A percentile compares a stretch with the other conserved stretches of the same genome.
These are phyloP conservation scores for Setipinna tenuifilis DNA, from an alignment of 2,797 vertebrate genomes.

Conservation along the genomic window DNA sequence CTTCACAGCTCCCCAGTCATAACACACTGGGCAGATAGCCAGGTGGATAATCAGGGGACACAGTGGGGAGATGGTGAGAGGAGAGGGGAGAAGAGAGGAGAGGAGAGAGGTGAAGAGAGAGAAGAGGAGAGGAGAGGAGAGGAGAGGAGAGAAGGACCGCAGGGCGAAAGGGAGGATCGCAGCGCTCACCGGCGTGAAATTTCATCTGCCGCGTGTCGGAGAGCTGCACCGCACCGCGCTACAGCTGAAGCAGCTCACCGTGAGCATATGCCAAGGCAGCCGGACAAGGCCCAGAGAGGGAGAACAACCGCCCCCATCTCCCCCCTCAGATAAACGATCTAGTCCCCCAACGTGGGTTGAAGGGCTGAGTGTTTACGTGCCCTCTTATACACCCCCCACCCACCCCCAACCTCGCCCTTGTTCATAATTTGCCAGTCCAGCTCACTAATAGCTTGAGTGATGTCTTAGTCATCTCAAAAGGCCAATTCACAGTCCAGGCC, in stretches of 20 bases:
- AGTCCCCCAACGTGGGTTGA: background rate
- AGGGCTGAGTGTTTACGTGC: background rate
- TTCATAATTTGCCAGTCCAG: background rate
- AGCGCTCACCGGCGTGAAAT: background rate
- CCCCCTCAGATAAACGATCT: constrained; percentile 18
- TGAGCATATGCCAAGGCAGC: constrained; percentile 44
- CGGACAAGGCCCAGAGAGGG: constrained; percentile 54
- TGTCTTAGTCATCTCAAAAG: background rate
- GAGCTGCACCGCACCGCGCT: too few species aligned
- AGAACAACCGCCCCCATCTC: constrained; percentile 73
- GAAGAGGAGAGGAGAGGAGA: background rate
- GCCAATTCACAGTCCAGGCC: too few species aligned
- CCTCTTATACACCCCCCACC: constrained; percentile 18
- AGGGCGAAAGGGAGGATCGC: constrained; percentile 23
- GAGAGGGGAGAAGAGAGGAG: background rate
- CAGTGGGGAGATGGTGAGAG: background rate
- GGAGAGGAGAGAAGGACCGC: constrained; percentile 27
- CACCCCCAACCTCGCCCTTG: background rate
- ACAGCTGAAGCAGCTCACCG: too few species aligned
- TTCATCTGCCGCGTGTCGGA: background rate
- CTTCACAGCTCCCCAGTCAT: background rate
- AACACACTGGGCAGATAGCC: background rate
- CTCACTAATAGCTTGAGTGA: background rate
- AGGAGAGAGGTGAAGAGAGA: background rate
- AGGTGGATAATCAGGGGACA: constrained; percentile 48